phyloP scores from a whole-genome alignment of 2,888 invertebrate species.

The Parapristionchus giblindavisi region DNA sequence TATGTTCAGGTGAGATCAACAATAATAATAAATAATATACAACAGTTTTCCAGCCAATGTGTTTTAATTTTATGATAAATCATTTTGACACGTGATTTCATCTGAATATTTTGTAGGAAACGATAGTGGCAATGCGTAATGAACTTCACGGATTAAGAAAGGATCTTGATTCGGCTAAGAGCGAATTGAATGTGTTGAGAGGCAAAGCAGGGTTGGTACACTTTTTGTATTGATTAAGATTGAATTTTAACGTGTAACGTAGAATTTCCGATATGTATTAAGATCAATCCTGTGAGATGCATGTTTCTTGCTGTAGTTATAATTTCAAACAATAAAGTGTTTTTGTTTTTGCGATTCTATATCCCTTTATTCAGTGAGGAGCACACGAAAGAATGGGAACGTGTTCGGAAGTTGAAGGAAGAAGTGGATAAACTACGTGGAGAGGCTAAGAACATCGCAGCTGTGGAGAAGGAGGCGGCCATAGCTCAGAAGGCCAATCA shows the following conservation, averaged over 20 bases:
- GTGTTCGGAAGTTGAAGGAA: slow-evolving; percentile 32
- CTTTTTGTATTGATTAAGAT: background rate
- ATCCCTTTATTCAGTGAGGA: slow-evolving; percentile 26
- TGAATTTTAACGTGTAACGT: no score
- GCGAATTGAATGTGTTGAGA: slow-evolving; percentile 24
- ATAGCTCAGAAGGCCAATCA: slow-evolving; percentile 28
- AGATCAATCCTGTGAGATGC: no score
- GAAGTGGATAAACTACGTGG: slow-evolving; percentile 23
- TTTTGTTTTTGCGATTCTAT: background rate
- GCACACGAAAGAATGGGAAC: slow-evolving; percentile 29
- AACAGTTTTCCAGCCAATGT: background rate
- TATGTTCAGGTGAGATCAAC: slow-evolving; percentile 25
- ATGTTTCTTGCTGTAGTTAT: no score
- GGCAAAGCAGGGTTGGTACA: slow-evolving; percentile 16
- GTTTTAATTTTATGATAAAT: background rate
- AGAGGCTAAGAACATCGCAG: slow-evolving; percentile 33
- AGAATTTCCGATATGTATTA: no score
- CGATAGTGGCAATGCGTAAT: slow-evolving; percentile 7
- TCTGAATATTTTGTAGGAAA: slow-evolving; percentile 12
- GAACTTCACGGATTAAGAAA: slow-evolving; percentile 32
- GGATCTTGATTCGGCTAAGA: slow-evolving; percentile 34
- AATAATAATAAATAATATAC: background rate
- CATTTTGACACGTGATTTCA: background rate
- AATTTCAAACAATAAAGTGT: no score
- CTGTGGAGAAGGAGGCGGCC: slow-evolving; percentile 27